These are phyloP conservation scores for Chloropsis hardwickii DNA, from an alignment of 2,113 vertebrate species.

Conservation along the genomic window DNA sequence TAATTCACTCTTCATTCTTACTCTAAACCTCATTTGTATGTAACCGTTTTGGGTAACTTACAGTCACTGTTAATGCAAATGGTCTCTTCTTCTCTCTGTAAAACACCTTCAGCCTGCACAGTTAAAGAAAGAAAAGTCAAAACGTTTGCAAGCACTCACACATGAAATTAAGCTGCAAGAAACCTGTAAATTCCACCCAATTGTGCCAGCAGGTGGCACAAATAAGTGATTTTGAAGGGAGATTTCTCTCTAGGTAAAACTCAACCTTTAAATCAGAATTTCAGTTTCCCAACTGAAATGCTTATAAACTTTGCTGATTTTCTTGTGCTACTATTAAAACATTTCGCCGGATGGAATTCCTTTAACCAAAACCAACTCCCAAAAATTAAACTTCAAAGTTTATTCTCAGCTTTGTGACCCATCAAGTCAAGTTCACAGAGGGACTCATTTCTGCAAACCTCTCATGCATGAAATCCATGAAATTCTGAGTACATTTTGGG, in stretches of 20 bases:
- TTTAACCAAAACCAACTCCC: background rate
- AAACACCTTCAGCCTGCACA: slow-evolving; percentile 51
- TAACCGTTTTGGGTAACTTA: background rate
- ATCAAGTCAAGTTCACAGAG: background rate
- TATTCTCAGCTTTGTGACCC: background rate
- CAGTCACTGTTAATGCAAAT: slow-evolving; percentile 16
- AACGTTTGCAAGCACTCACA: background rate
- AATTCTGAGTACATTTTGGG: background rate
- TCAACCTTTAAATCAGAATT: background rate
- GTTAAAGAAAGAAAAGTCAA: background rate
- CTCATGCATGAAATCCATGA: background rate
- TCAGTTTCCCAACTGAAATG: background rate
- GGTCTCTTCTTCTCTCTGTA: slow-evolving; percentile 51
- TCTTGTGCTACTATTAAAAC: background rate
- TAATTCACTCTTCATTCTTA: background rate
- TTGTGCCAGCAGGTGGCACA: background rate
- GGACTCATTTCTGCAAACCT: background rate
- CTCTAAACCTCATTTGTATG: background rate
- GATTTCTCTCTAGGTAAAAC: background rate
- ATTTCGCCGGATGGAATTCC: background rate
- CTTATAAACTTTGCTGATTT: background rate
- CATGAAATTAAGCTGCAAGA: background rate
- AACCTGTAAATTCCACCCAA: accelerated
- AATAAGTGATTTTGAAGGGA: background rate
- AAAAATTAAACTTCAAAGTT: background rate